Evolutionary conservation across 2,888 invertebrate species (phyloP), one percentile per base, ranked within the genome.

Genomic region (Nemotelus pantherinus): DNA sequence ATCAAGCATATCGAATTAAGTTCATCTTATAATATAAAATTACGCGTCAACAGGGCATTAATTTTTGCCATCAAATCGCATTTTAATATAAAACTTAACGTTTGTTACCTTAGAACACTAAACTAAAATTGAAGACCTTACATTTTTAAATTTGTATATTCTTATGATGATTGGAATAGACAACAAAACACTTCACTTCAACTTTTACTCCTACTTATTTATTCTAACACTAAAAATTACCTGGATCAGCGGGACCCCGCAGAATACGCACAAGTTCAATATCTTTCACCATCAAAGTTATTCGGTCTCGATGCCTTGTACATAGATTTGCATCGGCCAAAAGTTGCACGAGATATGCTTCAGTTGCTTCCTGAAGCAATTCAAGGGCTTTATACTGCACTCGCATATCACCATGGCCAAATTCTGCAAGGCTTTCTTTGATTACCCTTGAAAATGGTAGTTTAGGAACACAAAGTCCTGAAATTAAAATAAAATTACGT

Each of bases 361-460:
- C 90, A 0, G 86, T 77, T 2, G 89, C 84, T 80, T 88, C 88
- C 81, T 90, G 90, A 45, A 90, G 77, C 0, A 89, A 89, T 79
- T 85, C 82, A 10, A 90, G 72, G 0, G 89, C 89, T 1, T 80
- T 58, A 0, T 67, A 2, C 75, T 89, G 87, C 55, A 89, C 84
- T 77, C 84, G 78, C 3, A 76, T 68, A 25, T 39, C 43, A 0
- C 77, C 78, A 10, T 48, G 2, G 1, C 80, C 71, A 9, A 82
- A n/a, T 0, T 84, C 81, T 0, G 80, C 2, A 1, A 89, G 81
- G 47, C 89, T 82, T 81, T 89, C 88, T 43, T 86, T 85, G 9
- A 90, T 85, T 2, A 90, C 1, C 63, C 88, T 85, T 0, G 84
- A 81, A 81, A 90, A 90, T 0, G 88, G 82, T 3, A 85, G 63